Evolutionary conservation across 2,888 invertebrate species (phyloP), one percentile per base, ranked within the genome.

Genomic region (Bedellia somnulentella): DNA sequence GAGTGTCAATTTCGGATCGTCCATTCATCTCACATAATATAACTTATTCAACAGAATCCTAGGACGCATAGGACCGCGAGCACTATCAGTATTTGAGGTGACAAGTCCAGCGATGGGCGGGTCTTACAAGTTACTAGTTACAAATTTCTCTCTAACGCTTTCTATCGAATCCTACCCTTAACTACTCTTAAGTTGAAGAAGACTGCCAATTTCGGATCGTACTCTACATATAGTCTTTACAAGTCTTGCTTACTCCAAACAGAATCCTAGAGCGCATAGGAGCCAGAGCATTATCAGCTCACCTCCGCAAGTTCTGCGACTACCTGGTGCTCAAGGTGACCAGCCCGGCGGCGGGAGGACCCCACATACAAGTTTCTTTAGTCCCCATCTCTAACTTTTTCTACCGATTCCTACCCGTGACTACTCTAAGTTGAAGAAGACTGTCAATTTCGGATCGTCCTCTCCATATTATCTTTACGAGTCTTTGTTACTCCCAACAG

Each of bases 221-320:
- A n/a, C n/a, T n/a, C n/a, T n/a, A 14, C 11, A 11, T 23, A 5
- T 21, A 8, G 9, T 21, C 21, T 6, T 21, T 8, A 21, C 9
- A 21, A n/a, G n/a, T n/a, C n/a, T n/a, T n/a, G n/a, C n/a, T n/a
- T n/a, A n/a, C n/a, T 16, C 9, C 16, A 16, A 11, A 5, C 15
- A 93, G 92, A 66, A 94, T 97, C 37, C 62, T 97, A 30, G 96
- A 97, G 56, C 82, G 94, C 25, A 93, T 97, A 29, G 95, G 95
- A 1, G 93, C 96, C 0, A 80, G 95, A 37, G 92, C 93, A 0
- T 59, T 97, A 10, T 92, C 94, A 0, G 88, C 91, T 0, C 96
- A 97, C 59, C 68, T 97, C 30, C 81, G 96, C 15, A 95, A 94
- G 50, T 92, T 97, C 56, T 94, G 94, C 55, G 97, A 97, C 61